phyloP scores from a whole-genome alignment of 2,113 vertebrate genomes.

The Daphoenositta chrysoptera region DNA sequence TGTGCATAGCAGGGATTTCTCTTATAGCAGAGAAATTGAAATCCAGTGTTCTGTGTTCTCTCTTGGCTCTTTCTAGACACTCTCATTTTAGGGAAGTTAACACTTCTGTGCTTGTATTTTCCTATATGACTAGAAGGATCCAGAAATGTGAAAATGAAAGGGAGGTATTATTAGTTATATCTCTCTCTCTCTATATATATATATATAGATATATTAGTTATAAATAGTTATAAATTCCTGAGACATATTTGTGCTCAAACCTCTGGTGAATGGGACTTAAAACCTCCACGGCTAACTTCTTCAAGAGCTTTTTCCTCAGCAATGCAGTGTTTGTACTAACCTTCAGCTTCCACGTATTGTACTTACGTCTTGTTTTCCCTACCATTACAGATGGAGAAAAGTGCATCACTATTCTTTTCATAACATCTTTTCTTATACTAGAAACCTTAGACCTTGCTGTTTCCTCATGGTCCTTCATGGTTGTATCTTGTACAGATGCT shows the following conservation, averaged over 20 bases:
- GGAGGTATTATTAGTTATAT: no score
- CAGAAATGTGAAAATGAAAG: constrained; percentile 20
- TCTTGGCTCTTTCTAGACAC: neutral
- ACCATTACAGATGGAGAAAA: neutral
- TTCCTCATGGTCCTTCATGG: neutral
- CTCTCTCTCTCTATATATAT: no score
- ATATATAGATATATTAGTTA: no score
- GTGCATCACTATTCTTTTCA: neutral
- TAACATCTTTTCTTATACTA: neutral
- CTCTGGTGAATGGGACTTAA: neutral
- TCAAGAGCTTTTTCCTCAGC: neutral
- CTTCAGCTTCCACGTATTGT: neutral
- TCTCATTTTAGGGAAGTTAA: neutral
- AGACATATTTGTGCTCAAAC: neutral
- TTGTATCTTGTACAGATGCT: neutral
- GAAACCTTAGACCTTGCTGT: neutral
- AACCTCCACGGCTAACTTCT: neutral
- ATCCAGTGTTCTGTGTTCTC: neutral
- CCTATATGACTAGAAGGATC: neutral
- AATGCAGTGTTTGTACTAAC: neutral
- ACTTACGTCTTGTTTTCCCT: neutral
- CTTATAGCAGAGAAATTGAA: neutral
- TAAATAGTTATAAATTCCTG: neutral
- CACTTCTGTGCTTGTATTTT: neutral
- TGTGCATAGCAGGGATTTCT: neutral